These are phyloP conservation scores for Trichoplax adhaerens DNA, from an alignment of 37 sponge, comb jelly and placozoan genomes.

Conservation along the genomic window DNA sequence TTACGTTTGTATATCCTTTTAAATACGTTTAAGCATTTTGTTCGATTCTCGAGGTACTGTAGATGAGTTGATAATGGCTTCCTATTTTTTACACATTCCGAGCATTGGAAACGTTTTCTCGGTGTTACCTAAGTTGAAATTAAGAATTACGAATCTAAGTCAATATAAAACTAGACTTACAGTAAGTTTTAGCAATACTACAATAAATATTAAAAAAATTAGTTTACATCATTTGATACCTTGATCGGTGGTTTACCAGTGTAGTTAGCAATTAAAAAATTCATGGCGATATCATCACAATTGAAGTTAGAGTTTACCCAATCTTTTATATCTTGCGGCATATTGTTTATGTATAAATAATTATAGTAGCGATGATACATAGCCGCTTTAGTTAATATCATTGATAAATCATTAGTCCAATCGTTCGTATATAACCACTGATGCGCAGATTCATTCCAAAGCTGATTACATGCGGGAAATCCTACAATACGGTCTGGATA, in stretches of 20 bases:
- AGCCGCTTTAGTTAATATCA: conserved; percentile 64
- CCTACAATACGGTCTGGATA: conserved; percentile 53
- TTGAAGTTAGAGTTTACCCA: conserved; percentile 54
- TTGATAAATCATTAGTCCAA: conserved; percentile 51
- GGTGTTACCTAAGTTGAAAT: no score
- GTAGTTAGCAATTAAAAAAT: conserved; percentile 39
- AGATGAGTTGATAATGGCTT: no score
- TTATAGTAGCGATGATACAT: conserved; percentile 59
- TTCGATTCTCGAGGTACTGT: no score
- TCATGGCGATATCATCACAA: conserved; percentile 71
- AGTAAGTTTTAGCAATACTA: no score
- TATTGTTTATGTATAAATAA: conserved; percentile 32
- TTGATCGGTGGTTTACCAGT: conserved; percentile 48
- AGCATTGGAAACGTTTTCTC: no score
- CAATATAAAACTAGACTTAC: no score
- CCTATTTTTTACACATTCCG: no score
- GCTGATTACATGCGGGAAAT: conserved; percentile 48
- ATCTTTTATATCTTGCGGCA: conserved; percentile 26
- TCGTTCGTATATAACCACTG: conserved; percentile 38
- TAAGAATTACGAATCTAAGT: no score
- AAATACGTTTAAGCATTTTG: no score
- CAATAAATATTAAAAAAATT: no score
- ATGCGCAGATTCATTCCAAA: background rate
- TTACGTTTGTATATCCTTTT: no score
- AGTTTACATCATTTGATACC: conserved; percentile 1